Conservation (phyloP, 92 coral and sea anemone species). For the Scolanthus callimorphus region DNA sequence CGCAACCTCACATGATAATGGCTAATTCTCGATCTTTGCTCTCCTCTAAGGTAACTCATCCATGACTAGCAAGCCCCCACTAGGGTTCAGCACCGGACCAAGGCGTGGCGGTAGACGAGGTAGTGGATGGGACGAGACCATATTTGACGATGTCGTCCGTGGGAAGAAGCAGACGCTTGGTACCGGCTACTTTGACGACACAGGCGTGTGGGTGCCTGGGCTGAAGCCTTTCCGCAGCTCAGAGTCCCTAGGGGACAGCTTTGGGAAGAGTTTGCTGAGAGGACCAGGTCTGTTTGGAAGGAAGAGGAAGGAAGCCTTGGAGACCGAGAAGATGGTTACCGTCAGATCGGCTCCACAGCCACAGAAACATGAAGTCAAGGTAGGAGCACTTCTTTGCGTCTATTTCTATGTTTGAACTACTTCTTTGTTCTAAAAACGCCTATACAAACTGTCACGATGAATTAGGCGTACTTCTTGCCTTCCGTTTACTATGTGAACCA, state of each 20-base stretch:
- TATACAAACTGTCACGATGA: too few species aligned
- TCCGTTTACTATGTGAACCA: too few species aligned
- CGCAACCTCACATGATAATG: too few species aligned
- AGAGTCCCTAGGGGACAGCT: constrained; percentile 80
- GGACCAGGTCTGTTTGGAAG: constrained; percentile 82
- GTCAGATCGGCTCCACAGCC: constrained; percentile 8
- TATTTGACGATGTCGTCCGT: constrained; percentile 84
- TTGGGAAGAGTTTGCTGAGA: constrained; percentile 67
- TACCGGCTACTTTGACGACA: constrained; percentile 83
- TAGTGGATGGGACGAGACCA: constrained; percentile 68
- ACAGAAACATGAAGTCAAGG: constrained; percentile 53
- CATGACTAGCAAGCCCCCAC: constrained; percentile 30
- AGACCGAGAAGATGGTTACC: constrained; percentile 36
- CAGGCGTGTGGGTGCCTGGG: constrained; percentile 85
- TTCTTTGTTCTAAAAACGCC: too few species aligned
- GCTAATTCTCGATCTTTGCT: too few species aligned
- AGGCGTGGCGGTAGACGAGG: constrained; percentile 60
- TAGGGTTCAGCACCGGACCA: constrained; percentile 30
- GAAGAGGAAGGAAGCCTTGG: constrained; percentile 72
- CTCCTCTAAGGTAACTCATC: too few species aligned
- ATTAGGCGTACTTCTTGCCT: too few species aligned
- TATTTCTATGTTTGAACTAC: neutral
- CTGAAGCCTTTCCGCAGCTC: constrained; percentile 68
- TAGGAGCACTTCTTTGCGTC: neutral
- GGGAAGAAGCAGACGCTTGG: constrained; percentile 92